phyloP scores from a whole-genome alignment of 2,113 vertebrate genomes.

The Mobula hypostoma region DNA sequence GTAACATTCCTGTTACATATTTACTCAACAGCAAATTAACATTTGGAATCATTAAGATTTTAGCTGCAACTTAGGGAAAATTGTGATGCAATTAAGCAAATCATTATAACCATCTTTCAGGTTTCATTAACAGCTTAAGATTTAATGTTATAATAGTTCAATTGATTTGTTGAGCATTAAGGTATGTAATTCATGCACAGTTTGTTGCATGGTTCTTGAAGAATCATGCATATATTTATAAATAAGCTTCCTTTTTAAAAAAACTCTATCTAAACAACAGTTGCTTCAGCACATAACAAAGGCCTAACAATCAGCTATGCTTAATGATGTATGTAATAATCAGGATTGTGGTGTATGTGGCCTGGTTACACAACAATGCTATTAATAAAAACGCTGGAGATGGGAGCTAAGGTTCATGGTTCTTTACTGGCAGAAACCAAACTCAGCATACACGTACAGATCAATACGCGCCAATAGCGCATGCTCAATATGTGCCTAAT shows the following conservation, averaged over 20 bases:
- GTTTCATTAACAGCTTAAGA: not conserved
- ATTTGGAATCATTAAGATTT: not conserved
- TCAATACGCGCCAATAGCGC: no score
- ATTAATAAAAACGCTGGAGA: no score
- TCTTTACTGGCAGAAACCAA: no score
- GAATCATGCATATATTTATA: not conserved
- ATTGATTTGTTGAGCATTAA: not conserved
- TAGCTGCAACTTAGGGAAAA: not conserved
- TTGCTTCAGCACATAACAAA: not conserved
- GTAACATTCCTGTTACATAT: not conserved
- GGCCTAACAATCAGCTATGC: not conserved
- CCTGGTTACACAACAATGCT: no score
- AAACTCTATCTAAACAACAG: not conserved
- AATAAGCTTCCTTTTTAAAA: not conserved
- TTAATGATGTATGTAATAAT: not conserved
- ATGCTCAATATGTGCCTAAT: no score
- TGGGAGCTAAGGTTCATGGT: no score
- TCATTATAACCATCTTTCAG: not conserved
- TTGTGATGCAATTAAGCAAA: not conserved
- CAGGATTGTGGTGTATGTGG: not conserved
- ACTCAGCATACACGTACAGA: no score
- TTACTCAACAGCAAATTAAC: not conserved
- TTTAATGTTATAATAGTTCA: not conserved
- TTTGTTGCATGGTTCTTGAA: not conserved
- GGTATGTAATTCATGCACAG: not conserved